Evolutionary conservation across 2,888 invertebrate species (phyloP).

Genomic region (Torymus auratus): DNA sequence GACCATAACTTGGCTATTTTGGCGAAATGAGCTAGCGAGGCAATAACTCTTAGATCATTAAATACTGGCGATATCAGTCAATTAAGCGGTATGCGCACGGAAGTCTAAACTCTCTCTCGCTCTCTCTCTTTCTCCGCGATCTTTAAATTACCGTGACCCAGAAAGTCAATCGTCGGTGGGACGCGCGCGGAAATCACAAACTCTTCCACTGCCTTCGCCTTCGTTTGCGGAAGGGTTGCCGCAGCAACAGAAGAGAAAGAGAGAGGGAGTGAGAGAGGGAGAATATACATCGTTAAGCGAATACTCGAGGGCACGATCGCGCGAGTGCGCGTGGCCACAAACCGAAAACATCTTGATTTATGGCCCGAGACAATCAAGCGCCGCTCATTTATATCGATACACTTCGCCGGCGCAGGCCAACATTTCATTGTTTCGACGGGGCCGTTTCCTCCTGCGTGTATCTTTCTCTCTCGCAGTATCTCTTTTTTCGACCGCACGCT

Average conservation of each 20-base stretch:
- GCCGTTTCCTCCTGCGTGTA: neutral
- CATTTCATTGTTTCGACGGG: constrained; percentile 60
- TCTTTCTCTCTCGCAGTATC: neutral
- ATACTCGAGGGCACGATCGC: constrained; percentile 23
- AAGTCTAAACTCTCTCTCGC: too few species aligned
- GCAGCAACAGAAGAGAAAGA: too few species aligned
- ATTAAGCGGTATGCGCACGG: neutral
- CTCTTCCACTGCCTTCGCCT: too few species aligned
- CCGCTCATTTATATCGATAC: constrained; percentile 60
- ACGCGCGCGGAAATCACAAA: too few species aligned
- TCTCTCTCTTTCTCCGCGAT: too few species aligned
- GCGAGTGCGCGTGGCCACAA: constrained; percentile 25
- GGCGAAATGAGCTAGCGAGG: constrained; percentile 2
- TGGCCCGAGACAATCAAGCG: constrained; percentile 59
- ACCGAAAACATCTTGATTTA: constrained; percentile 61
- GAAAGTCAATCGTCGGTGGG: too few species aligned
- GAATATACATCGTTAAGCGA: constrained; percentile 35
- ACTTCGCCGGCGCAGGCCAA: constrained; percentile 39
- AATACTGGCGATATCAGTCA: constrained; percentile 13
- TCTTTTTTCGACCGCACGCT: too few species aligned
- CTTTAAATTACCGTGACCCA: too few species aligned
- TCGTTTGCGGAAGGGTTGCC: too few species aligned
- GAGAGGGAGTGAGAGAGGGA: too few species aligned
- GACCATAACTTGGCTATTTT: neutral
- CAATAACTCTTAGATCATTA: constrained; percentile 16